A percentile compares a stretch with the other conserved stretches of the same genome.
These are phyloP conservation scores for Aegypius monachus DNA, from an alignment of 2,113 vertebrate genomes.

Conservation along the genomic window DNA sequence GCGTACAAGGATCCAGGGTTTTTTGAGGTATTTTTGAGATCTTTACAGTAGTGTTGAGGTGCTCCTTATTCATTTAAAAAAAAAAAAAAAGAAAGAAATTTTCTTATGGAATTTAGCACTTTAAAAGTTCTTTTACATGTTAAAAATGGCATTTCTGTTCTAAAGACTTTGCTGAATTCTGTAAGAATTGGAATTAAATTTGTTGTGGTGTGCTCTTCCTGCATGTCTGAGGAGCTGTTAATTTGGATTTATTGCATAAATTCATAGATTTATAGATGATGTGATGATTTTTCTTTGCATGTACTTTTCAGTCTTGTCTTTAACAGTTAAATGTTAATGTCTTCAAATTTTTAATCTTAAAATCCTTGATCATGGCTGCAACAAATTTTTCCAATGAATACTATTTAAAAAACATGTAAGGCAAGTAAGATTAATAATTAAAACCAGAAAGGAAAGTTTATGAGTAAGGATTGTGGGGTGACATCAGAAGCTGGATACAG, in stretches of 20 bases:
- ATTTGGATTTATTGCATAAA: slow-evolving; percentile 27
- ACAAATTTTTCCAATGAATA: neutral
- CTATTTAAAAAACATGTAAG: neutral
- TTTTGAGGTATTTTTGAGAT: slow-evolving; percentile 80
- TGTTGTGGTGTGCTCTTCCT: neutral
- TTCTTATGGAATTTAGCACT: slow-evolving; percentile 68
- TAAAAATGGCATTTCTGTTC: neutral
- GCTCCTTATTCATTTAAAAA: neutral
- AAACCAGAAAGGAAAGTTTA: neutral
- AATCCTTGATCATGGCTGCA: neutral
- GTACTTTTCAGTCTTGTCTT: neutral
- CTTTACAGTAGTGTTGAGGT: neutral
- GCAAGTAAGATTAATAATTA: neutral
- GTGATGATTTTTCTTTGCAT: slow-evolving; percentile 16
- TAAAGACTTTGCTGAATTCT: slow-evolving; percentile 59
- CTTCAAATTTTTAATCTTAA: neutral
- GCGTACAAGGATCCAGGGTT: slow-evolving; percentile 81
- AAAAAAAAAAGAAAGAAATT: neutral
- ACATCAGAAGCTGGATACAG: neutral
- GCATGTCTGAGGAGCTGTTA: slow-evolving; percentile 1
- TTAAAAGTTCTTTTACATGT: neutral
- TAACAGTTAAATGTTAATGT: neutral
- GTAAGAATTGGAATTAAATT: slow-evolving; percentile 35
- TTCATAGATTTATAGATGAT: neutral
- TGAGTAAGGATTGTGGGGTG: neutral